A percentile compares a stretch with the other conserved stretches of the same genome.
Conservation (phyloP, 1,140 invertebrate genomes). For the Aporrectodea caliginosa region DNA sequence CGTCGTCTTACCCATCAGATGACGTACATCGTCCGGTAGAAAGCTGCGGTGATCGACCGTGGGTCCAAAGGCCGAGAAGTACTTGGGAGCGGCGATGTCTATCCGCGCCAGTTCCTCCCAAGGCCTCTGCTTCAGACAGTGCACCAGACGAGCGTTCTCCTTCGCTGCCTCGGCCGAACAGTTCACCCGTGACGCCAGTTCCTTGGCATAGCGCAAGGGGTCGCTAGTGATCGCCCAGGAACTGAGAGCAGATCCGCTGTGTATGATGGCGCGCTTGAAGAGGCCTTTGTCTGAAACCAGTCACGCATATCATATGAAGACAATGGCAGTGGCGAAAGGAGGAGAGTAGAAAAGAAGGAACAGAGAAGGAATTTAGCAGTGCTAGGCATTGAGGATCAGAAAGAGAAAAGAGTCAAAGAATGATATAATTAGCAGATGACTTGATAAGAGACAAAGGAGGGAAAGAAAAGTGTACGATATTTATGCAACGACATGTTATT, state of each 20-base stretch:
- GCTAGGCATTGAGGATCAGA: too few species aligned
- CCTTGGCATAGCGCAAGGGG: conserved; percentile 76
- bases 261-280: conserved; percentile 87
- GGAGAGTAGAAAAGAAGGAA: too few species aligned
- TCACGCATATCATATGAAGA: too few species aligned
- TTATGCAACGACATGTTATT: too few species aligned
- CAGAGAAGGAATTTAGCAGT: too few species aligned
- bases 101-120: conserved; percentile 72
- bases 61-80: conserved; percentile 67
- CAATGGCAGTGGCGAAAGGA: too few species aligned
- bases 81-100: conserved; percentile 59
- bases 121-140: conserved; percentile 75
- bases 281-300: conserved; percentile 69
- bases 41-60: conserved; percentile 49
- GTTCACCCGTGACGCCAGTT: conserved; percentile 66
- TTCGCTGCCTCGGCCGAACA: conserved; percentile 32
- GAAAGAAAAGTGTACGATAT: too few species aligned
- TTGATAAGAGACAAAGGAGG: too few species aligned
- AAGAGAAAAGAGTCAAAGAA: too few species aligned
- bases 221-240: conserved; percentile 87
- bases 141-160: conserved; percentile 54
- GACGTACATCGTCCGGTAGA: conserved; percentile 33
- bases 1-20: too few species aligned
- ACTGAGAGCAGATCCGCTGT: conserved; percentile 89
- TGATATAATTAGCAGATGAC: too few species aligned